Evolutionary conservation across 2,888 invertebrate genomes (phyloP).

Genomic region (Drosophila falleni): DNA sequence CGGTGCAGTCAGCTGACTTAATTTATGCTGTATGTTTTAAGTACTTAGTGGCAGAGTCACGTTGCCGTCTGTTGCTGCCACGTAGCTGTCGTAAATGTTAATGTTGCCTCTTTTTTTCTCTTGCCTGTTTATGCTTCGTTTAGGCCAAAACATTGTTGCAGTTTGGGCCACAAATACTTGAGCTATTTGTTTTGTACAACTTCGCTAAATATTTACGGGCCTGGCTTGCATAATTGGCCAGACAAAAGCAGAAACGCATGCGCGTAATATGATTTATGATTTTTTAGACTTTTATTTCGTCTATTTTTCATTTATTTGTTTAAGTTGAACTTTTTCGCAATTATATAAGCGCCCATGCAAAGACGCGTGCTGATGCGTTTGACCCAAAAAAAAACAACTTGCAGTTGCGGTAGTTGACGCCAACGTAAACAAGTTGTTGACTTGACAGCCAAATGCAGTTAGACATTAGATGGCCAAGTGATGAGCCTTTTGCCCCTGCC

Average conservation of each 20-base stretch:
- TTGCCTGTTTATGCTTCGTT: conserved; percentile 49
- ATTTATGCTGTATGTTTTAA: conserved; percentile 57
- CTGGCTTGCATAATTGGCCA: conserved; percentile 62
- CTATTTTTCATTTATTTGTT: conserved; percentile 12
- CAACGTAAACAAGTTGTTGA: conserved; percentile 71
- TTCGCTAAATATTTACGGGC: conserved; percentile 40
- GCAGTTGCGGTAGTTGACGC: conserved; percentile 65
- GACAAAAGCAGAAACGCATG: conserved; percentile 36
- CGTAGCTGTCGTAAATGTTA: conserved; percentile 58
- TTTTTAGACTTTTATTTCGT: background rate
- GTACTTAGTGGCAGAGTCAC: conserved; percentile 48
- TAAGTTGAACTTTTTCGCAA: conserved; percentile 17
- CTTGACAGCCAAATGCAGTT: conserved; percentile 76
- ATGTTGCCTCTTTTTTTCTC: conserved; percentile 30
- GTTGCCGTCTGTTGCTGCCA: conserved; percentile 47
- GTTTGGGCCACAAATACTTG: conserved; percentile 27
- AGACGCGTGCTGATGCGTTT: conserved; percentile 65
- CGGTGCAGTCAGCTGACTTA: conserved; percentile 50
- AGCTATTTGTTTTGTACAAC: conserved; percentile 34
- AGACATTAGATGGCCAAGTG: conserved; percentile 76
- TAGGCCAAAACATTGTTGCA: conserved; percentile 52
- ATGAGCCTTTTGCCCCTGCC: conserved; percentile 58
- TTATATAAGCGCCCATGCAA: conserved; percentile 71
- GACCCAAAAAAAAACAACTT: conserved; percentile 64
- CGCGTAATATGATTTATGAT: conserved; percentile 44